Evolutionary conservation across 2,797 vertebrate species (phyloP).

Genomic region (Ammospiza maritima): DNA sequence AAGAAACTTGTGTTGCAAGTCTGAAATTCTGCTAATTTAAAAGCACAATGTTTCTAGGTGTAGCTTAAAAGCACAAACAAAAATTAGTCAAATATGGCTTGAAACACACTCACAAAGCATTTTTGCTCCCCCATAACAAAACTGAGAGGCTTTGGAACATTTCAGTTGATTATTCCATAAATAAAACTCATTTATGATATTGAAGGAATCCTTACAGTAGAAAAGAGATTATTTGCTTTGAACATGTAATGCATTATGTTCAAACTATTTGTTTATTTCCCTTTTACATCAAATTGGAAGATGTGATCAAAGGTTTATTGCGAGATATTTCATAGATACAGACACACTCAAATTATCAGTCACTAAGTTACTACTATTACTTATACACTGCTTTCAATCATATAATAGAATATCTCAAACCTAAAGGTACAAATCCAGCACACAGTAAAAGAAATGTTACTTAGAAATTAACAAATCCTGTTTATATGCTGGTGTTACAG

Average conservation of each 20-base stretch:
- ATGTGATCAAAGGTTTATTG: neutral
- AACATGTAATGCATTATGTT: neutral
- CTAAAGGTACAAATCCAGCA: neutral
- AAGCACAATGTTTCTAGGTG: neutral
- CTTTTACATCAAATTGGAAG: neutral
- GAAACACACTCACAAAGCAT: neutral
- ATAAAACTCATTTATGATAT: neutral
- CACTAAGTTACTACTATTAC: neutral
- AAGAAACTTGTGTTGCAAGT: neutral
- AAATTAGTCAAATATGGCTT: neutral
- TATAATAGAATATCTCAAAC: neutral
- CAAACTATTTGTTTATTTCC: neutral
- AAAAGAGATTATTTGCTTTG: neutral
- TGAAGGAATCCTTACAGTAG: neutral
- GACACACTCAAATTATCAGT: neutral
- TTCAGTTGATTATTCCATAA: neutral
- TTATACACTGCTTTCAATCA: neutral
- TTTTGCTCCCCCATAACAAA: neutral
- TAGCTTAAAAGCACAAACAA: neutral
- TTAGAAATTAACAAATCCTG: neutral
- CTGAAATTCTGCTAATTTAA: neutral
- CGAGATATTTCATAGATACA: neutral
- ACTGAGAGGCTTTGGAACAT: neutral
- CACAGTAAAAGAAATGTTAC: neutral
- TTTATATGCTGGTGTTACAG: neutral